A percentile compares a stretch with the other conserved stretches of the same genome.
Evolutionary conservation across 2,888 invertebrate genomes (phyloP).

Genomic region (Xanthia togata): DNA sequence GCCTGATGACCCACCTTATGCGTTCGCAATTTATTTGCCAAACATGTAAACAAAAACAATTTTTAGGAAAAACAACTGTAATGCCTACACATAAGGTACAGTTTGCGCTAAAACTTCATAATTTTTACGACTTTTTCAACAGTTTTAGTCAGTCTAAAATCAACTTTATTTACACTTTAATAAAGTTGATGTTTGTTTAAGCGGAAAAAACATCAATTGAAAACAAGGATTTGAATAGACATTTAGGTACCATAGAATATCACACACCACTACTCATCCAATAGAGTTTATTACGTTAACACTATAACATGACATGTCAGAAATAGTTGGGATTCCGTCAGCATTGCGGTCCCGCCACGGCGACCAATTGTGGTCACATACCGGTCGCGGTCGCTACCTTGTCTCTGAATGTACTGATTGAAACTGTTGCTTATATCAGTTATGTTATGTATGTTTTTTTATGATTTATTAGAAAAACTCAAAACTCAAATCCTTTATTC

Average conservation of each 20-base stretch:
- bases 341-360: conserved; percentile 37
- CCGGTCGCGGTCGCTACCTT: conserved; percentile 46
- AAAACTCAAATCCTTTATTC: too few relatives aligned
- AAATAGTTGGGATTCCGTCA: conserved; percentile 54
- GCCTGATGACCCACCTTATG: background rate
- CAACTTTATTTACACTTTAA: too few relatives aligned
- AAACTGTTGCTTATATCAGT: conserved; percentile 25
- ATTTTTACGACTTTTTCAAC: too few relatives aligned
- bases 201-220: too few relatives aligned
- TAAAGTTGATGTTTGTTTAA: too few relatives aligned
- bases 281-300: background rate
- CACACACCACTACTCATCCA: background rate
- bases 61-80: too few relatives aligned
- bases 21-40: too few relatives aligned
- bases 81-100: too few relatives aligned
- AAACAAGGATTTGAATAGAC: background rate
- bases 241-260: background rate
- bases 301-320: conserved; percentile 13
- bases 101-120: too few relatives aligned
- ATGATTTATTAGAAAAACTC: too few relatives aligned
- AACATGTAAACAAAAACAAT: too few relatives aligned
- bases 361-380: conserved; percentile 56
- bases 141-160: too few relatives aligned
- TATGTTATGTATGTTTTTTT: background rate
- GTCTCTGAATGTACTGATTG: conserved; percentile 34